A percentile compares a stretch with the other conserved stretches of the same genome.
These are phyloP conservation scores for Porphyrio hochstetteri DNA, from an alignment of 2,113 vertebrate genomes.

Conservation along the genomic window DNA sequence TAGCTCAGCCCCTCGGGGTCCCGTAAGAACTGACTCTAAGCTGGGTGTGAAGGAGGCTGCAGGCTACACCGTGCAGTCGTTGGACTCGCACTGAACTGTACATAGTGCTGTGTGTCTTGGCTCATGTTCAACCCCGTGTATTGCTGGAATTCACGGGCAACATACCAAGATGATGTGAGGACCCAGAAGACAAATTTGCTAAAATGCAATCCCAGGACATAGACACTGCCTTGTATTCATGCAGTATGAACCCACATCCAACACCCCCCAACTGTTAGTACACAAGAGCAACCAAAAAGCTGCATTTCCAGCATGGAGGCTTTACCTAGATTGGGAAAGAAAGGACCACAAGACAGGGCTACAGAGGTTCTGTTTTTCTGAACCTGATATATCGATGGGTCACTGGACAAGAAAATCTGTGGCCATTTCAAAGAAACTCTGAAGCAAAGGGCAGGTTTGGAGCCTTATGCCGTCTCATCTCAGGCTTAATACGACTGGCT, in stretches of 20 bases:
- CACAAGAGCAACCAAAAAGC: neutral
- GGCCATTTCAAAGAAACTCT: neutral
- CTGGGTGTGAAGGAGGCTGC: neutral
- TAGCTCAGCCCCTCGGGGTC: neutral
- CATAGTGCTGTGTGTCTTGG: neutral
- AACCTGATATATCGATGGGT: neutral
- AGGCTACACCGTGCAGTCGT: neutral
- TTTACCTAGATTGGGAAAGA: neutral
- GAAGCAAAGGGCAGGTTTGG: constrained; percentile 18
- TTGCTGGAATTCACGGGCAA: neutral
- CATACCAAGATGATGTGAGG: neutral
- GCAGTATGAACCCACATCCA: neutral
- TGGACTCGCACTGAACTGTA: neutral
- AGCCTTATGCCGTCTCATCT: constrained; percentile 2
- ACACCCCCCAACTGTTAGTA: neutral
- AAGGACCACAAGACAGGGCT: neutral
- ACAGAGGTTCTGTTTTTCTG: neutral
- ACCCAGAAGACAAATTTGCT: neutral
- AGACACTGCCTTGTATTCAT: neutral
- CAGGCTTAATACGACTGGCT: constrained; percentile 14
- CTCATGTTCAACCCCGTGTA: neutral
- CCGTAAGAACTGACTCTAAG: neutral
- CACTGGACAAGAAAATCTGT: neutral
- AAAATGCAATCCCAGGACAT: neutral
- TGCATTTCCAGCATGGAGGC: neutral